Evolutionary conservation across 2,888 invertebrate genomes (phyloP), one percentile per base, ranked within the genome.

Genomic region (Ophion ventricosus): DNA sequence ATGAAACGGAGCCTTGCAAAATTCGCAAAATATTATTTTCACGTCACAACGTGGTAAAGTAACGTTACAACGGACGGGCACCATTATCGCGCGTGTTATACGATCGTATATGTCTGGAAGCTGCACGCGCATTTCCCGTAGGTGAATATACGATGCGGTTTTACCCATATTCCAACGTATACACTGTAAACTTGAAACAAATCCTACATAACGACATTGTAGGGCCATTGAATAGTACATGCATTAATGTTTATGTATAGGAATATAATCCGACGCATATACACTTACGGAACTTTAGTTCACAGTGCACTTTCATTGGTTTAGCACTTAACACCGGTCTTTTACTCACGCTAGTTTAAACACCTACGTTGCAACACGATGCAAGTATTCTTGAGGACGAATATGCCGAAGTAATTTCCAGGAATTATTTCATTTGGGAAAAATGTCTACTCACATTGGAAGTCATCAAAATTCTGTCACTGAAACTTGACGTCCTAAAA

Each of bases 11-110:
- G 67, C 40, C 23, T 10, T 35, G 35, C 26, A 76, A 35, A 35
- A 29, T 49, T 69, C 73, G 67, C 11, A 59, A 43, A 74, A 74
- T 74, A 70, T 74, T 67, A 78, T 69, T 63, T 74, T 69, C 26
- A 64, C 63, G 57, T 66, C 17, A 73, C 35, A n/a, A 79, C 54
- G 54, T 25, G 56, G 25, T 49, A 17, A 11, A 49, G 17, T 49
- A 17, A 49, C 49, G 49, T 3, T 49, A 14, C 49, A 49, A 49
- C 49, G 61, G 61, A 63, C 29, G 17, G 35, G 66, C 56, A 57
- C 69, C 69, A 79, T 79, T 79, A 83, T 83, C 79, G 63, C 25
- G 69, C 40, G 23, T 73, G 57, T 73, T 73, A 25, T 59, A 73
- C 59, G 59, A 23, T 20, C 57, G 26, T 57, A 35, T 35, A 2